A percentile compares a stretch with the other conserved stretches of the same genome.
Conservation (phyloP, 2,797 vertebrate species). For the Pteronotus mesoamericanus region DNA sequence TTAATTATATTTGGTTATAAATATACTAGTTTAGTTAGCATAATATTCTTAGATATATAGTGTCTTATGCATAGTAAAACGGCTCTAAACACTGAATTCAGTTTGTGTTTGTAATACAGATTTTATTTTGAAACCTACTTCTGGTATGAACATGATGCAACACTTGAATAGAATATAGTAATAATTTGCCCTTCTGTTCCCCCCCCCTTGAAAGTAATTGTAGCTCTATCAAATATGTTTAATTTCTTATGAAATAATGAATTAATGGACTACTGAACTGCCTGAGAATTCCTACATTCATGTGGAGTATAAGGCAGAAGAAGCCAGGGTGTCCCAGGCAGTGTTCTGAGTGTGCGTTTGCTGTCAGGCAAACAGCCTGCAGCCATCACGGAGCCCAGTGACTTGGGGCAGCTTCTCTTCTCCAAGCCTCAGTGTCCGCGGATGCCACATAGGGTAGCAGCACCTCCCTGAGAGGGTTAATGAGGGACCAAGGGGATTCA, state of each 20-base stretch:
- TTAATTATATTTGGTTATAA: not conserved
- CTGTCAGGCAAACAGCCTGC: not conserved
- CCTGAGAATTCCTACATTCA: not conserved
- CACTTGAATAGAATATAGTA: not conserved
- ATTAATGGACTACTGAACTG: not conserved
- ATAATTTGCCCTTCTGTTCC: not conserved
- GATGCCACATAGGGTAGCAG: not conserved
- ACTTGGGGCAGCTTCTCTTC: not conserved
- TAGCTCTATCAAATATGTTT: not conserved
- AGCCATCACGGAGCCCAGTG: not conserved
- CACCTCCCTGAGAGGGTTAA: not conserved
- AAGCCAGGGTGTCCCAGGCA: not conserved
- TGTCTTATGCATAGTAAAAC: not conserved
- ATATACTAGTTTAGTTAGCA: not conserved
- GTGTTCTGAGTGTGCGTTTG: not conserved
- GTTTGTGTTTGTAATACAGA: not conserved
- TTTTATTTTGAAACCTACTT: not conserved
- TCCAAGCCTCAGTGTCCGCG: not conserved
- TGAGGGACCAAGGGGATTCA: not conserved
- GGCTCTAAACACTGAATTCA: not conserved
- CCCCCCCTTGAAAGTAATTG: not conserved
- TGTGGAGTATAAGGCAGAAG: not conserved
- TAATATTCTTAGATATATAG: not conserved
- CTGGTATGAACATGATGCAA: not conserved
- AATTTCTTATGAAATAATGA: not conserved